Conservation (phyloP, 1,140 invertebrate genomes). For the Helicoverpa armigera region DNA sequence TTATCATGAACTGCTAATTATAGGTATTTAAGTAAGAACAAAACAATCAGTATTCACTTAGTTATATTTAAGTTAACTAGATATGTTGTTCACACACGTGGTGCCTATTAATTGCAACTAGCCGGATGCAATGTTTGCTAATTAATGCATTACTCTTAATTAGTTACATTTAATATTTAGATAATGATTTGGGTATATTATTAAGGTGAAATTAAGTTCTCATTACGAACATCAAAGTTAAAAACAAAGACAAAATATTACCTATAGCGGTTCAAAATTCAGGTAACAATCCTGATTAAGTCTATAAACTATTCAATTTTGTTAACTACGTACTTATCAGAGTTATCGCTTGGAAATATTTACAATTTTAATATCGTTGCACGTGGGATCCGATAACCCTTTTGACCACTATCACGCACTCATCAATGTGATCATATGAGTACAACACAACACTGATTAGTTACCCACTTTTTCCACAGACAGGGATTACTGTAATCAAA, state of each 20-base stretch:
- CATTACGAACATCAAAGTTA: no score
- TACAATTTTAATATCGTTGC: conserved; percentile 7
- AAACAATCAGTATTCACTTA: no score
- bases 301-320: neutral
- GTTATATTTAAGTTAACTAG: neutral
- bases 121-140: conserved; percentile 4
- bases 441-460: conserved; percentile 22
- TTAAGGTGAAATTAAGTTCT: no score
- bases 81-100: neutral
- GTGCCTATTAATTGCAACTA: neutral
- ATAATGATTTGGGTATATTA: no score
- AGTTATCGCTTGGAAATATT: conserved; percentile 24
- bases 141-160: neutral
- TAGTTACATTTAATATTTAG: neutral
- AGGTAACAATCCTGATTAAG: no score
- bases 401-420: conserved; percentile 13
- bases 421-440: neutral
- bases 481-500: conserved; percentile 15
- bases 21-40: no score
- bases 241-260: no score
- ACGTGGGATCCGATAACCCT: conserved; percentile 35
- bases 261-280: no score
- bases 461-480: neutral
- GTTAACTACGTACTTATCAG: neutral
- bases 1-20: no score